Percentiles rank a stretch among this genome's conserved stretches.
Conservation (phyloP, 1,140 invertebrate species). For the Cecropterus lyciades region DNA sequence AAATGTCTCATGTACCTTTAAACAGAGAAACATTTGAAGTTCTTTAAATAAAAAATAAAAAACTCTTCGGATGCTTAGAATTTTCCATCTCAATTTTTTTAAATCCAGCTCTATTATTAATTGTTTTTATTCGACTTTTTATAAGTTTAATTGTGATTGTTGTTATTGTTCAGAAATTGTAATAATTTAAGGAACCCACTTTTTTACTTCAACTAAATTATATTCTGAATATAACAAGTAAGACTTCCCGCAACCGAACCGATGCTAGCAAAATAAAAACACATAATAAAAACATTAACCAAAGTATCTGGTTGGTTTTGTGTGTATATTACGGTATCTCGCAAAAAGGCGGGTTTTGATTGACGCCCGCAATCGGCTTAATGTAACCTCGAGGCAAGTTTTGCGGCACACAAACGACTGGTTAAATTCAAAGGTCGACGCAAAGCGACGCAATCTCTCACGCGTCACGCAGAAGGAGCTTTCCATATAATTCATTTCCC, state of each 20-base stretch:
- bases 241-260: constrained; percentile 18
- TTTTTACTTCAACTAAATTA: too few species aligned
- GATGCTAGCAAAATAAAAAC: constrained; percentile 39
- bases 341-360: constrained; percentile 78
- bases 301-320: constrained; percentile 47
- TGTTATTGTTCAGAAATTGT: too few species aligned
- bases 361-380: constrained; percentile 81
- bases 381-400: constrained; percentile 81
- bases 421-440: constrained; percentile 80
- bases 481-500: constrained; percentile 81
- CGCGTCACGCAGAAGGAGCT: constrained; percentile 76
- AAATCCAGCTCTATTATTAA: too few species aligned
- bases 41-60: too few species aligned
- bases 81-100: too few species aligned
- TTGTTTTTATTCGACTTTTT: too few species aligned
- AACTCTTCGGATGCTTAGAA: too few species aligned
- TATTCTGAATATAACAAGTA: constrained; percentile 3
- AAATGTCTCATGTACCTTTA: too few species aligned
- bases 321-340: constrained; percentile 62
- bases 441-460: constrained; percentile 80
- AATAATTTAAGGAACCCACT: too few species aligned
- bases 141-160: too few species aligned
- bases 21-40: too few species aligned
- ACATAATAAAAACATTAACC: constrained; percentile 58
- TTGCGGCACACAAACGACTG: constrained; percentile 74